These are phyloP conservation scores for Nomada lathburiana DNA, from an alignment of 2,888 invertebrate genomes.

Conservation along the genomic window DNA sequence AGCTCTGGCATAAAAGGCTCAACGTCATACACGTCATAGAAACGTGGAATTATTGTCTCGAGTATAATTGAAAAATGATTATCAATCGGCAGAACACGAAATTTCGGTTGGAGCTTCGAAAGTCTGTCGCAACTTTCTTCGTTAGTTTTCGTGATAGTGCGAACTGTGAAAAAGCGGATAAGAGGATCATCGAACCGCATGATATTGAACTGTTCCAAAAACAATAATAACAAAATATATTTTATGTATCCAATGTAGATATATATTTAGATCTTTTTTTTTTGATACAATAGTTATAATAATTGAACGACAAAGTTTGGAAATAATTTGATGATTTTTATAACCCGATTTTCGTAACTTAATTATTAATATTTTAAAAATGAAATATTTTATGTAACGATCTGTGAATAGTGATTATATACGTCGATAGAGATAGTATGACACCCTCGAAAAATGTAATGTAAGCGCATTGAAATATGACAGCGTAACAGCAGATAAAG, in stretches of 20 bases:
- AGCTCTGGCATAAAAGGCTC: constrained; percentile 26
- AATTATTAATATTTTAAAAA: background rate
- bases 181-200: background rate
- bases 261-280: background rate
- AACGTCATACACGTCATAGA: constrained; percentile 14
- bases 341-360: background rate
- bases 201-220: background rate
- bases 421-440: background rate
- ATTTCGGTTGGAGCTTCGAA: background rate
- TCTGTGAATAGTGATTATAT: background rate
- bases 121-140: background rate
- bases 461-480: background rate
- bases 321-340: background rate
- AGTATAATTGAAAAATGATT: background rate
- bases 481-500: background rate
- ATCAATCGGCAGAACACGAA: background rate
- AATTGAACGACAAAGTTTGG: background rate
- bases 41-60: constrained; percentile 3
- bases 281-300: background rate
- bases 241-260: background rate
- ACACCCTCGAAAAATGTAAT: no score
- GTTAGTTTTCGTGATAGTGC: background rate
- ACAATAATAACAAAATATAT: background rate
- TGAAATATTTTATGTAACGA: background rate
- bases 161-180: background rate